A percentile compares a stretch with the other conserved stretches of the same genome.
Evolutionary conservation across 2,888 invertebrate genomes (phyloP).

Genomic region (Lasius fuliginosus): DNA sequence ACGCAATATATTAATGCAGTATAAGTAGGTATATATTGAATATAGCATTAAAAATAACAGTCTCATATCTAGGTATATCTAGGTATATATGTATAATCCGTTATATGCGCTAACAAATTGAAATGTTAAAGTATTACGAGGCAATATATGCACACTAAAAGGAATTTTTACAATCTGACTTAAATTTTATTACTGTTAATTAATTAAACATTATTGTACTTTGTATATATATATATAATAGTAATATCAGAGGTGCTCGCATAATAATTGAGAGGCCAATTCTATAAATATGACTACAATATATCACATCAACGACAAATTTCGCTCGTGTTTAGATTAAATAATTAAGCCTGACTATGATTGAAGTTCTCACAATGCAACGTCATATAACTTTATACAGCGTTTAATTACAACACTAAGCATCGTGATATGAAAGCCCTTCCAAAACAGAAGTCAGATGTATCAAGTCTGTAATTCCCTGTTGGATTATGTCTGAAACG

Average conservation of each 20-base stretch:
- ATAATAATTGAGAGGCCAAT: neutral
- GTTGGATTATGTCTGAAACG: slow-evolving; percentile 11
- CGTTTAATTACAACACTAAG: slow-evolving; percentile 6
- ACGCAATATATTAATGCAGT: neutral
- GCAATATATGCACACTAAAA: neutral
- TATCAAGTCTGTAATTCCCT: slow-evolving; percentile 24
- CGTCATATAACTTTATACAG: neutral
- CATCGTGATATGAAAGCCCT: slow-evolving; percentile 5
- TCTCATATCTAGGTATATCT: neutral
- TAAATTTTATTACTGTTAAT: slow-evolving; percentile 11
- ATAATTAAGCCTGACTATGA: neutral
- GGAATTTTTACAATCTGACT: neutral
- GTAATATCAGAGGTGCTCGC: neutral
- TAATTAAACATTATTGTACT: neutral
- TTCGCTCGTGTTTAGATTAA: slow-evolving; percentile 10
- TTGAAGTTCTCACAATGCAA: slow-evolving; percentile 12
- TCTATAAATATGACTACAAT: neutral
- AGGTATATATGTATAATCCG: neutral
- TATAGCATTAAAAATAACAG: neutral
- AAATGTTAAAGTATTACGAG: neutral
- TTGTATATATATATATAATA: neutral
- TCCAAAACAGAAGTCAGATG: slow-evolving; percentile 6
- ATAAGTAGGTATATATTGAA: neutral
- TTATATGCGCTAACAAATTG: neutral
- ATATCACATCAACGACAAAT: neutral